A percentile compares a stretch with the other conserved stretches of the same genome.
Conservation (phyloP, 2,797 vertebrate species). For the Mastacembelus armatus region DNA sequence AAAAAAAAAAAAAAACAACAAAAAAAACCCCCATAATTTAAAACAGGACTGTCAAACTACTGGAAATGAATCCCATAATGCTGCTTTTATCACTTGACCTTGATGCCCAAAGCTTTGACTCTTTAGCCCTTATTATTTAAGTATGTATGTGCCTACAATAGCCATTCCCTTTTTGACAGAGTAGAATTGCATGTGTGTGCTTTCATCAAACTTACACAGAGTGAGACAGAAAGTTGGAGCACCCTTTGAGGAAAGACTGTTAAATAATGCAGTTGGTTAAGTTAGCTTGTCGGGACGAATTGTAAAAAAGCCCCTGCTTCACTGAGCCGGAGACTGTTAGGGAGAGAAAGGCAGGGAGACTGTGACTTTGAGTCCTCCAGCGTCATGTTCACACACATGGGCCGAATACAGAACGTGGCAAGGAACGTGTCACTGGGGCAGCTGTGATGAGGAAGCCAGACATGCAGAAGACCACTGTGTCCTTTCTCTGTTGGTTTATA, state of each 20-base stretch:
- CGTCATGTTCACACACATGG: constrained; percentile 47
- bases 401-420: constrained; percentile 57
- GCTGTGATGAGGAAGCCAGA: constrained; percentile 9
- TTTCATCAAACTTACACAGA: constrained; percentile 54
- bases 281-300: constrained; percentile 76
- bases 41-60: not conserved
- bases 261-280: constrained; percentile 84
- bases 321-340: constrained; percentile 64
- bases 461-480: constrained; percentile 3
- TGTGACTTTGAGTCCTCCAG: constrained; percentile 58
- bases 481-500: constrained; percentile 18
- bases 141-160: constrained; percentile 5
- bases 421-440: not conserved
- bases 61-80: not conserved
- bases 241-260: constrained; percentile 65
- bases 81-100: constrained; percentile 34
- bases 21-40: not conserved
- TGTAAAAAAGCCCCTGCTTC: constrained; percentile 60
- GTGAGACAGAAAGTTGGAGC: constrained; percentile 36
- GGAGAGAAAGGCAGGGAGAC: constrained; percentile 1
- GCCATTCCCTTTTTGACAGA: not conserved
- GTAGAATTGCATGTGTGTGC: constrained; percentile 18
- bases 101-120: constrained; percentile 7
- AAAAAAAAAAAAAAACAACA: not conserved
- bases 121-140: constrained; percentile 12